Conservation (phyloP, 2,888 invertebrate species). For the Dasysyrphus albostriatus region DNA sequence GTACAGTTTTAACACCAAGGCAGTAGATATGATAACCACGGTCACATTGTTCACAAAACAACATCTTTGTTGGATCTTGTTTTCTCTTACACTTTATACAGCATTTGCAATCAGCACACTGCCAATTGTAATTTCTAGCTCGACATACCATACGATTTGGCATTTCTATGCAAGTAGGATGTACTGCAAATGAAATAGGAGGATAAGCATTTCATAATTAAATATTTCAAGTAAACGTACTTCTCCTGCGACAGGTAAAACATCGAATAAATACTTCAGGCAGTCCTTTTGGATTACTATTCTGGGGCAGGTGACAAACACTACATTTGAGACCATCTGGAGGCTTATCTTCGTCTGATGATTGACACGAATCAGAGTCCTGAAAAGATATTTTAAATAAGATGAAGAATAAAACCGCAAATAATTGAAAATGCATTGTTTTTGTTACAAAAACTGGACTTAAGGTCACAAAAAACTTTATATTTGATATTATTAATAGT, state of each 20-base stretch:
- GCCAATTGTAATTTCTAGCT: slow-evolving; percentile 95
- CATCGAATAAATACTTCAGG: slow-evolving; percentile 87
- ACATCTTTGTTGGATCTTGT: slow-evolving; percentile 94
- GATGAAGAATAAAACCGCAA: too few relatives aligned
- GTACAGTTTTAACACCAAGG: slow-evolving; percentile 91
- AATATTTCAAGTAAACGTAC: slow-evolving; percentile 81
- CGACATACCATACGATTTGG: slow-evolving; percentile 92
- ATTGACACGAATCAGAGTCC: slow-evolving; percentile 76
- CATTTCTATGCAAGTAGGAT: slow-evolving; percentile 95
- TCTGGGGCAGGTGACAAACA: slow-evolving; percentile 85
- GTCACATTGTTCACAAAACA: slow-evolving; percentile 97
- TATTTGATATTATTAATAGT: too few relatives aligned
- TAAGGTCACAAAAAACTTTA: too few relatives aligned
- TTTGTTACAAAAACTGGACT: too few relatives aligned
- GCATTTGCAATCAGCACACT: slow-evolving; percentile 96
- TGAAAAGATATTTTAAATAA: neutral
- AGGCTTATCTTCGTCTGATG: slow-evolving; percentile 78
- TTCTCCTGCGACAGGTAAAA: slow-evolving; percentile 85
- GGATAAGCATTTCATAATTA: neutral
- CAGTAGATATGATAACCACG: slow-evolving; percentile 97
- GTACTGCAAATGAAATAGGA: slow-evolving; percentile 85
- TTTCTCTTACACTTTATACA: slow-evolving; percentile 93
- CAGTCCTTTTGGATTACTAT: slow-evolving; percentile 86
- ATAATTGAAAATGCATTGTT: too few relatives aligned
- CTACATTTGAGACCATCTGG: slow-evolving; percentile 85